Base-by-base conservation (phyloP, 2,797 vertebrate genomes). In the Tapirus indicus region DNA sequence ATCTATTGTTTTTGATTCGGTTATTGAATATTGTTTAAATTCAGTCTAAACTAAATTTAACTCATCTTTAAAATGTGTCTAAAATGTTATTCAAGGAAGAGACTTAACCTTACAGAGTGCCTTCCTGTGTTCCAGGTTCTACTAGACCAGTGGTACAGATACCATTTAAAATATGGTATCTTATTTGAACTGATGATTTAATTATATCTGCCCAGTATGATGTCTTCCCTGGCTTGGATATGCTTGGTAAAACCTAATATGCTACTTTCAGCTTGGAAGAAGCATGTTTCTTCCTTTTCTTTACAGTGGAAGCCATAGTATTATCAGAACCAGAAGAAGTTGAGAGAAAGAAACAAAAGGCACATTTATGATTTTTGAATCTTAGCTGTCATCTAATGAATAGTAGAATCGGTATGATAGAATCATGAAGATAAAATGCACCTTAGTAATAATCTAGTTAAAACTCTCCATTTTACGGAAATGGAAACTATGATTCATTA, bases 31-130 rank as follows among this genome's bases (percentile, higher is more conserved):
- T 77, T 86, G 10, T 77, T 80, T 56, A 69, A 85, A 83, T 94
- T 91, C 29, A 49, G 0, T 69, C 44, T 88, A 83, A 85, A 23
- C 4, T 68, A 9, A 64, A 69, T 83, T 93, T 84, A 58, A 23
- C 66, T 94, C 89, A 17, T 83, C 8, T 90, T 77, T 84, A 60
- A 93, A 95, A 93, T 88, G 18, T n/a, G 32, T 87, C 17, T 74
- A 0, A 89, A 94, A 71, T 18, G 5, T 82, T 62, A 74, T 18
- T 71, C 16, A 58, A 25, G 56, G 8, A 62, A 58, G 25, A 49
- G 1, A 52, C 68, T 14, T 12, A 49, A 60, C 20, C 18, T 71
- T 84, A 82, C 1, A 29, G 25, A 58, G 17, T 62, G 7, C 12
- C 11, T 10, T 62, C 11, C 20, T 87, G 1, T 85, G 7, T 71